Evolutionary conservation across 92 coral and sea anemone genomes (phyloP), one percentile per base, ranked within the genome.

Genomic region (Metridium senile): DNA sequence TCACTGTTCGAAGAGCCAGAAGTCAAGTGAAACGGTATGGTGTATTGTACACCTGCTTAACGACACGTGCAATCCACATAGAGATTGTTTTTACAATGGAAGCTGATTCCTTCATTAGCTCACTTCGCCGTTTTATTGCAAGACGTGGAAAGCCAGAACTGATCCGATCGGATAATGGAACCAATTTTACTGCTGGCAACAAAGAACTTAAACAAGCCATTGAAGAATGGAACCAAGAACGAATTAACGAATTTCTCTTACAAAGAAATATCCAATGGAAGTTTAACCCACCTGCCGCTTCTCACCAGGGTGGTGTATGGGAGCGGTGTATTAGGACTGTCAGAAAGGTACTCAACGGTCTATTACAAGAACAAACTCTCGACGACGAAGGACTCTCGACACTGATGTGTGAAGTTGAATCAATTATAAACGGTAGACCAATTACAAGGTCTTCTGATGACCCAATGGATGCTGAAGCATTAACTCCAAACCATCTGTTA

Each of bases 291-390:
- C 58, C 74, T 23, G 46, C 57, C 13, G 58, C 58, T 0, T 68
- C 74, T 22, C 58, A 67, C 32, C 72, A 43, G n/a, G 33, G 74
- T 39, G 58, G 74, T n/a, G 74, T 68, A 3, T 68, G 74, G 74
- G 74, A 68, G 22, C 58, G 74, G n/a, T 68, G 58, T 25, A 68
- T 68, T 0, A 26, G 58, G 1, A 68, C 74, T n/a, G 30, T 68
- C 58, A 43, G 74, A 7, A 68, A 68, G 22, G 31, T 68, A 27
- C 74, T 68, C 16, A 68, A 68, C n/a, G 32, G 30, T 0, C 30
- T 68, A 17, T 1, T 43, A 35, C 26, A 68, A 22, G 73, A 68
- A 23, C 73, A 43, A n/a, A 68, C 11, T 9, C 21, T 68, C 9
- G 73, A 68, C 34, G 74, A 68, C 19, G 74, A 68, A 43, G 53